Base-by-base conservation (phyloP, 2,888 invertebrate species). In the Clivina fossor region DNA sequence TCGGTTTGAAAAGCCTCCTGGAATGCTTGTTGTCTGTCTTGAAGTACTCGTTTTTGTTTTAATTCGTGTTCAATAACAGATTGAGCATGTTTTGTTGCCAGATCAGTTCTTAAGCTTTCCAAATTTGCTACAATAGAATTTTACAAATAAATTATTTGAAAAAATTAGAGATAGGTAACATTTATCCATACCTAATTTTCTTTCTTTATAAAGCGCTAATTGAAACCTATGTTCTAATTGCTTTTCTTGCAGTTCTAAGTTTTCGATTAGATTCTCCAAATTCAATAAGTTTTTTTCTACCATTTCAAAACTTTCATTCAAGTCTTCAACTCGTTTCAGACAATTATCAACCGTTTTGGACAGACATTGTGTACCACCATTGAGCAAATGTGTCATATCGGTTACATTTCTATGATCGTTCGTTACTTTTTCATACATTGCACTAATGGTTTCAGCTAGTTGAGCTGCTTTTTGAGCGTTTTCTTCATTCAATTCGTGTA, bases 181-280 rank as follows among this genome's bases (percentile, higher is more conserved):
- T n/a, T n/a, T 50, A 35, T 47, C 24, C 7, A 54, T 71, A 87
- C 88, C 81, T 69, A 85, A 75, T 74, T 86, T 86, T 64, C 83
- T 84, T 63, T 86, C 83, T 68, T 86, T 82, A 63, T 86, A 86
- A 61, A 86, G 71, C 13, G 82, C 80, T 49, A 89, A 75, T 61
- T 88, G 86, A 66, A 85, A 84, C 62, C 82, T 77, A 66, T 88
- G 87, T 65, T 87, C 85, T 35, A 84, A 68, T 69, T 88, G 86
- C 73, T 82, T 80, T 66, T 80, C 83, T 65, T 87, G 83, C 68
- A 88, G 78, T 60, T 86, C 85, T 58, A 82, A 77, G 59, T 80
- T 80, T 66, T 88, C 87, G 9, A 87, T 80, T 56, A 85, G 69
- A 65, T 86, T 83, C 68, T 88, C 85, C 58, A 88, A 77, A 48